Evolutionary conservation across 2,113 vertebrate genomes (phyloP).

Genomic region (Cnemophilus loriae): DNA sequence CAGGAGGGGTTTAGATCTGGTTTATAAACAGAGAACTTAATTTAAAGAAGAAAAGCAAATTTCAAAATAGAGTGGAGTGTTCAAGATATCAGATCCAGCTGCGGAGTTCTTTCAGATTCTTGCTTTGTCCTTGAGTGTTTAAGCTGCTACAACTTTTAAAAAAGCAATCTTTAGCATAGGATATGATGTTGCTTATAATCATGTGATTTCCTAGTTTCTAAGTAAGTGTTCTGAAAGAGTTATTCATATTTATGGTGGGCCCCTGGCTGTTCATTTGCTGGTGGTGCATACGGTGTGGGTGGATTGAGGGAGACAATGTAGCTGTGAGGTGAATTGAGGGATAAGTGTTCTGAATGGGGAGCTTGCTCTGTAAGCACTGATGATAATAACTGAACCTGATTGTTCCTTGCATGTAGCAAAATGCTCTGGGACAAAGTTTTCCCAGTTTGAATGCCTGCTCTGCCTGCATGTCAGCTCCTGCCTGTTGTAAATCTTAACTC

Average conservation of each 20-base stretch:
- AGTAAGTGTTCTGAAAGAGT: neutral
- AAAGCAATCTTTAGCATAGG: neutral
- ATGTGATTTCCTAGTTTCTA: neutral
- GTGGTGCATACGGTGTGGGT: neutral
- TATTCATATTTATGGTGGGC: neutral
- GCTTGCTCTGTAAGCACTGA: neutral
- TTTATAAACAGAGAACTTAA: constrained; percentile 64
- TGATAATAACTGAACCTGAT: neutral
- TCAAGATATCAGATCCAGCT: neutral
- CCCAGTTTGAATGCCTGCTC: neutral
- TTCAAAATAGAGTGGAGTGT: neutral
- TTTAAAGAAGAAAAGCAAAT: constrained; percentile 60
- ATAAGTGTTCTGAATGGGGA: neutral
- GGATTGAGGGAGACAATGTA: neutral
- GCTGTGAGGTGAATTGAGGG: neutral
- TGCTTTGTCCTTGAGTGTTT: neutral
- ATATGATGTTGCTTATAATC: neutral
- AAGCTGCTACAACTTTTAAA: neutral
- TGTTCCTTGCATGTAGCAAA: neutral
- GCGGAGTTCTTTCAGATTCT: neutral
- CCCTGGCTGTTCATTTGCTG: neutral
- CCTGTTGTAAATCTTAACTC: neutral
- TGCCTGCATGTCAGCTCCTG: neutral
- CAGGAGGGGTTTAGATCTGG: constrained; percentile 26
- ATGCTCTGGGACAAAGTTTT: neutral